Base-by-base conservation (phyloP, 2,888 invertebrate genomes). In the Caenorhabditis afra region DNA sequence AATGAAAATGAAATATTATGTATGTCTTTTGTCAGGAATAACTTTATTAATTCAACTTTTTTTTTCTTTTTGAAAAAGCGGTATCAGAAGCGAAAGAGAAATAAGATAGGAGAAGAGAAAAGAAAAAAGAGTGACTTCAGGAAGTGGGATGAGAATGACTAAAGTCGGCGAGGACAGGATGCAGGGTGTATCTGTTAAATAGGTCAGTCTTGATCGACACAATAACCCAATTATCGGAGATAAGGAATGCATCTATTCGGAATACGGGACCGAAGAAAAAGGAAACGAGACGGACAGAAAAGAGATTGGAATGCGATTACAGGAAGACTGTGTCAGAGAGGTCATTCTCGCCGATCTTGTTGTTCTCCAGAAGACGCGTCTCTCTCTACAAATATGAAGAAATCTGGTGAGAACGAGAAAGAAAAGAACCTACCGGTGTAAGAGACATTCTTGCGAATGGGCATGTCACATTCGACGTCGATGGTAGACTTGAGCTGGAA, bases 151-250 rank as follows among this genome's bases (percentile, higher is more conserved):
- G 37, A 12, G 61, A 37, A 62, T 20, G 35, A 50, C 55, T 20
- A 37, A 11, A 35, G 12, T 53, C 35, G 49, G 14, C 35, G 44
- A 44, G 41, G 55, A 70, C 39, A 23, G 44, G 16, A 39, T 18
- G 12, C 7, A 41, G 4, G 41, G 44, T 41, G 52, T 57, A 71
- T 68, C 57, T 50, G 67, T 61, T 57, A 71, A 71, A 57, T 71
- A 71, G 71, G 78, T 78, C 71, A 71, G 52, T 67, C 70, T 64
- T 65, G 45, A 68, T 64, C 64, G 76, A 76, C 68, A 76, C 68
- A 76, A 75, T 75, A 75, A 75, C 75, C 75, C 75, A 76, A 76
- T 68, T 76, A 64, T 62, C 64, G 68, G 64, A 77, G 70, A 66
- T 71, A 71, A 71, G 68, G 45, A 65, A 49, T 57, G 22, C 39